Conservation (phyloP, 2,797 vertebrate genomes). For the Mareca strepera region DNA sequence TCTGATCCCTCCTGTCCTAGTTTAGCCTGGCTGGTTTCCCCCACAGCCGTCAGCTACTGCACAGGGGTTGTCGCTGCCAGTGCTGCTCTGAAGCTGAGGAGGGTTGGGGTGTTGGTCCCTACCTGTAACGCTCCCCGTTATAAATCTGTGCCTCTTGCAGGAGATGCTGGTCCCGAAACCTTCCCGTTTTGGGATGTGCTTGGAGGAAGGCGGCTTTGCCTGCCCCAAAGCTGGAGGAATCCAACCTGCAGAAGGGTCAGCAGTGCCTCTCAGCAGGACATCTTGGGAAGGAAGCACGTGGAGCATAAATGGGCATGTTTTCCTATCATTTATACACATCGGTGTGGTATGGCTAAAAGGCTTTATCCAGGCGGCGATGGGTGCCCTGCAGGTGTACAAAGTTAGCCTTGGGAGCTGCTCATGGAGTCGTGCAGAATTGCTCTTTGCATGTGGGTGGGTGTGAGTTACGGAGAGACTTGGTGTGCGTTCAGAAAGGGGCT, state of each 20-base stretch:
- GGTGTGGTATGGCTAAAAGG: background rate
- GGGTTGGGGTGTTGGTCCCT: accelerated
- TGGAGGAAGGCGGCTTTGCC: accelerated
- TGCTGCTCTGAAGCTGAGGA: background rate
- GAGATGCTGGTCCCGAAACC: background rate
- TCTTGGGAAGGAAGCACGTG: background rate
- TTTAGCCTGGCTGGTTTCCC: background rate
- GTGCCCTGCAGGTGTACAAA: background rate
- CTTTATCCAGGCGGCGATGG: background rate
- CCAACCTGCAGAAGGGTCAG: accelerated
- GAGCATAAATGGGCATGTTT: background rate
- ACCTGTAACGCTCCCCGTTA: accelerated
- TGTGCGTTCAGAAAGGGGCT: background rate
- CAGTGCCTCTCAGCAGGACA: accelerated
- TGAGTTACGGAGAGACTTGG: background rate
- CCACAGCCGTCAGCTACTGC: background rate
- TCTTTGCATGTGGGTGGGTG: background rate
- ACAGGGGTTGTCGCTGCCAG: accelerated
- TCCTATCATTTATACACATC: background rate
- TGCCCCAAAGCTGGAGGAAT: too few relatives aligned
- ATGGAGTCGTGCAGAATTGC: background rate
- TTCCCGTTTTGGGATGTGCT: background rate
- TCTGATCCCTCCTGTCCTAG: background rate
- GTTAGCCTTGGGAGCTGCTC: background rate
- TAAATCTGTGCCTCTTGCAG: accelerated